These are phyloP conservation scores for Sebastes kiyomatsui DNA, from an alignment of 2,797 vertebrate species.

Conservation along the genomic window DNA sequence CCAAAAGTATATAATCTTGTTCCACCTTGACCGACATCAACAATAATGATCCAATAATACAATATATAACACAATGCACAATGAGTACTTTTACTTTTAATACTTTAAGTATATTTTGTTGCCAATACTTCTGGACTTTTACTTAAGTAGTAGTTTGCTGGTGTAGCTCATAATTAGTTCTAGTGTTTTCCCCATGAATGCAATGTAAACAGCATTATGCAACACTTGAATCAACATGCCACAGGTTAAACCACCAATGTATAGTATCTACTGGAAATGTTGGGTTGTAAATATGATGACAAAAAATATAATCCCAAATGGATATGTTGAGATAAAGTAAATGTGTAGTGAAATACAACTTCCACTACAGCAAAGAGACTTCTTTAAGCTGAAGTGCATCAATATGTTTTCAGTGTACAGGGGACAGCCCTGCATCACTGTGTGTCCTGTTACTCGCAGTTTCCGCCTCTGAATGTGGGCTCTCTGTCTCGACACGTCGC, in stretches of 20 bases:
- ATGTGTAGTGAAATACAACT: neutral
- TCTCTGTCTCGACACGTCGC: slow-evolving; percentile 69
- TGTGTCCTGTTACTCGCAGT: neutral
- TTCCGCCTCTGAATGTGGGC: slow-evolving; percentile 64
- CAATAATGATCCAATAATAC: too few species aligned
- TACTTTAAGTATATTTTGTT: neutral
- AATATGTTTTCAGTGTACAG: neutral
- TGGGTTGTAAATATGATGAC: neutral
- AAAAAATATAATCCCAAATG: neutral
- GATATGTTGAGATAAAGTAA: rapidly evolving
- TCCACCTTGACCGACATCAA: too few species aligned
- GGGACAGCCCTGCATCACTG: slow-evolving; percentile 21
- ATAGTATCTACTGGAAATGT: neutral
- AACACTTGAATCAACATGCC: neutral
- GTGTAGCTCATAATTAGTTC: neutral
- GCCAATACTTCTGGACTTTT: neutral
- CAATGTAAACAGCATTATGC: neutral
- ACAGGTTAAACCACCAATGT: neutral
- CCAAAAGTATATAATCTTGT: too few species aligned
- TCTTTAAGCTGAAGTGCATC: neutral
- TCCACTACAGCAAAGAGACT: neutral
- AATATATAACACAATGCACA: too few species aligned
- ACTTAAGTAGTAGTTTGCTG: neutral
- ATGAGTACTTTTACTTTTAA: too few species aligned
- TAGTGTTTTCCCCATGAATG: neutral